Evolutionary conservation across 2,113 vertebrate species (phyloP), one percentile per base, ranked within the genome.

Genomic region (Zingel zingel): DNA sequence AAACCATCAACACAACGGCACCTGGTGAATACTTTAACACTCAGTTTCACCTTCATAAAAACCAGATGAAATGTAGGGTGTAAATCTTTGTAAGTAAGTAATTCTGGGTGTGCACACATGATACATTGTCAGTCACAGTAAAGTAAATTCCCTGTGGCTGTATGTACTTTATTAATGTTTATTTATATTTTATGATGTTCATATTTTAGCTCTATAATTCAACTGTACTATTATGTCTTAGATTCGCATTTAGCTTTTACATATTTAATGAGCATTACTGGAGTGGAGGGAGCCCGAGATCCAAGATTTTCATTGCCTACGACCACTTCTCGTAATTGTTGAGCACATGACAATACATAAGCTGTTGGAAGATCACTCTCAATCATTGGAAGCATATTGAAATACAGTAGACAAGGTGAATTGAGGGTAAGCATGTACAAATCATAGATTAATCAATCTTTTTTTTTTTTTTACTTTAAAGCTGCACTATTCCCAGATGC

Each of bases 31-130:
- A n/a, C 48, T 45, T 25, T 19, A 58, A 18, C 59, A 36, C 0
- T 45, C 59, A 73, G 59, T 2, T 23, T 67, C n/a, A 67, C 73
- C 53, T 70, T 23, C 36, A 54, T 23, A 18, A 79, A 78, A 79
- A 18, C 8, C 61, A 50, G 36, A 62, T 62, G 6, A 70, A 74
- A 33, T 39, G 23, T 39, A 23, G 59, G 5, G 9, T 14, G 27
- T 33, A 23, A 33, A 68, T 53, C 50, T 64, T 5, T 23, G n/a
- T n/a, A 5, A 25, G 39, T 6, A 73, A 79, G 43, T 36, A 23
- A 53, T 16, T 63, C 7, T 70, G 23, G 64, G 39, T 61, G 56
- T 65, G 33, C 16, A 21, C 59, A 64, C 19, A 64, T 9, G 5
- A 58, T 45, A 9, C 21, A 43, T 30, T 14, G n/a, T 57, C 57